phyloP scores from a whole-genome alignment of 2,113 vertebrate species.

The Tetrax tetrax region DNA sequence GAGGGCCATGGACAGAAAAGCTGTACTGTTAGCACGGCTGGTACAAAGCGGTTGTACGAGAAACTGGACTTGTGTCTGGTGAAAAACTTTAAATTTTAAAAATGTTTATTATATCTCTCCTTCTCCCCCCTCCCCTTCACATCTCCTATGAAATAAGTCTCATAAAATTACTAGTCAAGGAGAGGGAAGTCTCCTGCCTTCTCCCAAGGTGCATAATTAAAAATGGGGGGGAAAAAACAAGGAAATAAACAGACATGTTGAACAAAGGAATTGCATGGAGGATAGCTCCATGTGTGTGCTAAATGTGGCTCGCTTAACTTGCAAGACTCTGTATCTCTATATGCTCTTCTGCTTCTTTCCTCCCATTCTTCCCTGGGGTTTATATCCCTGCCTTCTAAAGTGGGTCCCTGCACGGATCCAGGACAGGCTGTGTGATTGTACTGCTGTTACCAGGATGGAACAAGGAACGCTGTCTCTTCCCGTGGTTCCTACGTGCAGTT shows the following conservation, averaged over 20 bases:
- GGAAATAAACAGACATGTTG: not conserved
- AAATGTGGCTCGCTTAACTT: not conserved
- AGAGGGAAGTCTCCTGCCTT: not conserved
- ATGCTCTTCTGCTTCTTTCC: not conserved
- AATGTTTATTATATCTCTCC: not conserved
- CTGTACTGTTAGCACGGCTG: not conserved
- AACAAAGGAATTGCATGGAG: not conserved
- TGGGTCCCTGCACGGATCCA: not conserved
- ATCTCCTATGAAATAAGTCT: not conserved
- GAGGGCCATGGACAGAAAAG: not conserved
- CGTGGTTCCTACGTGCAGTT: not conserved
- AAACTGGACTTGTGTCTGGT: not conserved
- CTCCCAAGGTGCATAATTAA: not conserved
- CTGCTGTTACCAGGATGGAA: not conserved
- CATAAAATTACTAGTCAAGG: not conserved
- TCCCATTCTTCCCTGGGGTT: not conserved
- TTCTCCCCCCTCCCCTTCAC: not conserved
- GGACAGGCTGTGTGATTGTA: not conserved
- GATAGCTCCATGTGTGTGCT: not conserved
- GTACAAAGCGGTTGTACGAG: rapidly evolving
- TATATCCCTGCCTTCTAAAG: not conserved
- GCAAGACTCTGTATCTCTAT: not conserved
- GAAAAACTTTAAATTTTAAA: not conserved
- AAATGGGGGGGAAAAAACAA: not conserved
- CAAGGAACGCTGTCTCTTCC: not conserved